These are phyloP conservation scores for Chrysolina americana DNA, from an alignment of 2,888 invertebrate genomes.

Conservation along the genomic window DNA sequence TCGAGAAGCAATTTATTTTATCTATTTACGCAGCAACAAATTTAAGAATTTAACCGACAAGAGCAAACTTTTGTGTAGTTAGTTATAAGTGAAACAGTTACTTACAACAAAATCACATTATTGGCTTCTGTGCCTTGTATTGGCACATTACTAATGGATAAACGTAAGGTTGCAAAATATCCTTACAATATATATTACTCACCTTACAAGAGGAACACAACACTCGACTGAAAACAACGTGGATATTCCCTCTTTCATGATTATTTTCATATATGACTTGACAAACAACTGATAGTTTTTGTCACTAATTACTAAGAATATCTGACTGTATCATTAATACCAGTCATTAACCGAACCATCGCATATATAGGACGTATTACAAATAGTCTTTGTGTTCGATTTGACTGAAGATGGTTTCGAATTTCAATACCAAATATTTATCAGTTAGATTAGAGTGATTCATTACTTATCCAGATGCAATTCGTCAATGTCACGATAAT, in stretches of 20 bases:
- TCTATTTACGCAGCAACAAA: too few relatives aligned
- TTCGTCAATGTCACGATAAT: constrained; percentile 11
- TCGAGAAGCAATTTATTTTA: too few relatives aligned
- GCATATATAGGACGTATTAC: neutral
- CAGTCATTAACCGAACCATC: neutral
- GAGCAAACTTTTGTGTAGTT: too few relatives aligned
- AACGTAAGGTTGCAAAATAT: too few relatives aligned
- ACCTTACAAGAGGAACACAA: neutral
- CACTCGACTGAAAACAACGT: neutral
- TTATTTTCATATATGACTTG: neutral
- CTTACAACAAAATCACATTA: too few relatives aligned
- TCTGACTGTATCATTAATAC: neutral
- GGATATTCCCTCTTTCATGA: neutral
- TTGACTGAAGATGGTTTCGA: neutral
- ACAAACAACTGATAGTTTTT: neutral
- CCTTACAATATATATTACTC: neutral
- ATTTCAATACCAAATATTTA: neutral
- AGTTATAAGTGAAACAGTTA: too few relatives aligned
- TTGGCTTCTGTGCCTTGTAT: too few relatives aligned
- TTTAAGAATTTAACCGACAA: too few relatives aligned
- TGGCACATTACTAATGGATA: too few relatives aligned
- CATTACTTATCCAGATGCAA: neutral
- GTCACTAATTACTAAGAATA: neutral
- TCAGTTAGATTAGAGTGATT: neutral
- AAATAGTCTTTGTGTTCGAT: neutral